phyloP scores from a whole-genome alignment of 1,140 invertebrate species.

The Calosoma granatense region DNA sequence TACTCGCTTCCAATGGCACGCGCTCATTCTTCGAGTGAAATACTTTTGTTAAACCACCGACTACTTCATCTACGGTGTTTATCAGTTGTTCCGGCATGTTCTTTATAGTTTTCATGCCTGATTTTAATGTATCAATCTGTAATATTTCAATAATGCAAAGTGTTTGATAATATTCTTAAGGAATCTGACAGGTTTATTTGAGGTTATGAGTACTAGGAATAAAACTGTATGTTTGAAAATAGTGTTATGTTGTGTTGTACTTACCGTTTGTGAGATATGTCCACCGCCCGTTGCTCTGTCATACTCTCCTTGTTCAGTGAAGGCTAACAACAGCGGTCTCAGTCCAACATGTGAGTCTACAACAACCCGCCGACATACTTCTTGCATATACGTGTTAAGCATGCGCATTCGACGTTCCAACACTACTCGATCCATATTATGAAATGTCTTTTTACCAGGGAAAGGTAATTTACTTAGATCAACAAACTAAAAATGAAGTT shows the following conservation, averaged over 20 bases:
- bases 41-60: slow-evolving; percentile 53
- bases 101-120: slow-evolving; percentile 70
- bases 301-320: slow-evolving; percentile 73
- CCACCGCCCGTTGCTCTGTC: slow-evolving; percentile 51
- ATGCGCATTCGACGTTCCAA: slow-evolving; percentile 77
- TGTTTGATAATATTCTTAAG: slow-evolving; percentile 6
- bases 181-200: neutral
- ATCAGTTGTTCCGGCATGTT: slow-evolving; percentile 75
- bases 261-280: slow-evolving; percentile 47
- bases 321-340: slow-evolving; percentile 56
- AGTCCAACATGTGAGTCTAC: slow-evolving; percentile 55
- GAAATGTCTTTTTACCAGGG: slow-evolving; percentile 88
- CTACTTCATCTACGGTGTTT: slow-evolving; percentile 71
- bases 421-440: slow-evolving; percentile 81
- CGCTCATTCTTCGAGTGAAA: slow-evolving; percentile 28
- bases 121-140: slow-evolving; percentile 65
- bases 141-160: slow-evolving; percentile 29
- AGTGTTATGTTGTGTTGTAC: no score
- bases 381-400: slow-evolving; percentile 74
- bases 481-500: slow-evolving; percentile 49
- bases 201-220: no score
- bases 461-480: slow-evolving; percentile 70
- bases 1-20: slow-evolving; percentile 28
- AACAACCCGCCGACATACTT: slow-evolving; percentile 50
- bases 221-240: no score